Conservation (phyloP, 1,140 invertebrate species). For the Galleria mellonella region DNA sequence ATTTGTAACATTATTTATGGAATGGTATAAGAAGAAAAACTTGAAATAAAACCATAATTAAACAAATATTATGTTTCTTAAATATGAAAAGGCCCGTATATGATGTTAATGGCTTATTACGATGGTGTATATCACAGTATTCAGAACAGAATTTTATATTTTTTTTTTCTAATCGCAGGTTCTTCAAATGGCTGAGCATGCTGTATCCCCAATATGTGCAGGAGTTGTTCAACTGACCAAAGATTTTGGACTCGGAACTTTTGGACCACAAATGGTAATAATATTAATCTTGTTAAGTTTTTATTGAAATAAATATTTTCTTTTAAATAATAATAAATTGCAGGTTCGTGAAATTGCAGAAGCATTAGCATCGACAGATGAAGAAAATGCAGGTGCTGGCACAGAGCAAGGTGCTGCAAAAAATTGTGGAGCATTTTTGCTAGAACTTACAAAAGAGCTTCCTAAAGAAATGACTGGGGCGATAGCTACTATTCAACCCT, state of each 20-base stretch:
- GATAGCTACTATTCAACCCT: conserved; percentile 53
- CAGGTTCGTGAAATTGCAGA: conserved; percentile 81
- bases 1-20: too few relatives aligned
- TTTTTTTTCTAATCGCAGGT: conserved; percentile 75
- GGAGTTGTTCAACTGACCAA: conserved; percentile 80
- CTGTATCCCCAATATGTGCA: conserved; percentile 79
- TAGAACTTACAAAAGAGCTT: conserved; percentile 79
- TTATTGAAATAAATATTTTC: too few relatives aligned
- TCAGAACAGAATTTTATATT: neutral
- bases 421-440: conserved; percentile 80
- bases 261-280: conserved; percentile 79
- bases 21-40: too few relatives aligned
- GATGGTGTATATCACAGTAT: too few relatives aligned
- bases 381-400: conserved; percentile 71
- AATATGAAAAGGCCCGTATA: neutral
- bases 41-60: too few relatives aligned
- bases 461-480: conserved; percentile 80
- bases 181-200: conserved; percentile 83
- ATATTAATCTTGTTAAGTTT: neutral
- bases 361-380: conserved; percentile 73
- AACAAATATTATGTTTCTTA: neutral
- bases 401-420: conserved; percentile 76
- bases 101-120: too few relatives aligned
- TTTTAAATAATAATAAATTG: neutral
- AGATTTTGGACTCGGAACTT: conserved; percentile 77